Conservation (phyloP, 2,888 invertebrate species). For the Phortica magna region DNA sequence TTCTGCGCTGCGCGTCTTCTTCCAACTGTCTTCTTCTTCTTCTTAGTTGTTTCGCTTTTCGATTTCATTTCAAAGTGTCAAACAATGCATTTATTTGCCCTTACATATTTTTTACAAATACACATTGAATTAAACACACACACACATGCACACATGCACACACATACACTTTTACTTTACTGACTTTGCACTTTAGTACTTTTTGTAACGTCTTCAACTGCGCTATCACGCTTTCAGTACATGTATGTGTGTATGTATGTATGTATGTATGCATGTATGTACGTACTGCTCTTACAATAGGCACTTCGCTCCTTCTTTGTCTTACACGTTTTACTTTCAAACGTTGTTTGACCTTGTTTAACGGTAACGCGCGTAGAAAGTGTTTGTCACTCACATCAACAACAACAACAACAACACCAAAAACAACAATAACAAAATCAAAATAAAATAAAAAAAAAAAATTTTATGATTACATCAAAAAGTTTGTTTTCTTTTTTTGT, state of each 20-base stretch:
- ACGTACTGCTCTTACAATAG: too few species aligned
- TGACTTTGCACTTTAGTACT: background rate
- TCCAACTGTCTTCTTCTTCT: conserved; percentile 10
- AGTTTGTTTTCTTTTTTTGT: background rate
- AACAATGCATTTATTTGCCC: too few species aligned
- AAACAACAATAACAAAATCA: conserved; percentile 31
- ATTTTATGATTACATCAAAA: background rate
- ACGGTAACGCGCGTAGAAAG: conserved; percentile 71
- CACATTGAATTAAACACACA: too few species aligned
- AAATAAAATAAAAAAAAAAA: too few species aligned
- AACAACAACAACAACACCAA: conserved; percentile 22
- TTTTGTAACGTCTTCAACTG: too few species aligned
- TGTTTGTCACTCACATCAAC: conserved; percentile 62
- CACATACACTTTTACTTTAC: background rate
- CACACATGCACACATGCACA: background rate
- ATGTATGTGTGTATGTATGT: background rate
- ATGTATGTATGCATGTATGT: background rate
- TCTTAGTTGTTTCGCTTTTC: background rate
- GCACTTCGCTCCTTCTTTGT: background rate
- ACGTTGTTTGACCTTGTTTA: conserved; percentile 67
- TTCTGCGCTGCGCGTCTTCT: background rate
- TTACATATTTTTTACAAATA: too few species aligned
- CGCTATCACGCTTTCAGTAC: background rate
- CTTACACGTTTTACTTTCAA: background rate
- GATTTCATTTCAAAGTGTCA: background rate